Base-by-base conservation (phyloP, 2,797 vertebrate genomes). In the Lacerta viridis region DNA sequence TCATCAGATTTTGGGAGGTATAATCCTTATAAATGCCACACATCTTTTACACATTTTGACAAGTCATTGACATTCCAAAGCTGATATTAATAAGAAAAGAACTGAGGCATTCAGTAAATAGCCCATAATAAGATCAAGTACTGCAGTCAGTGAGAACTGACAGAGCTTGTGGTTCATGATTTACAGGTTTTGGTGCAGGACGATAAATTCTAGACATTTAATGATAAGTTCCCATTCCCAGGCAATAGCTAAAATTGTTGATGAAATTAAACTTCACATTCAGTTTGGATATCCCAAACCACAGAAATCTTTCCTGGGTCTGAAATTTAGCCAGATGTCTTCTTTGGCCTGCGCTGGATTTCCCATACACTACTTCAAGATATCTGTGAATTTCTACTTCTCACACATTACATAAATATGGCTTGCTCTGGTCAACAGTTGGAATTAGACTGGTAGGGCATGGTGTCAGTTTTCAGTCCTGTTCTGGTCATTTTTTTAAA, bases 241-340 rank as follows among this genome's bases (percentile, higher is more conserved):
- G 93, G 90, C 80, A 94, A 90, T 84, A 93, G 93, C 87, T 94
- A 90, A 93, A 93, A 95, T 93, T 93, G 89, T 94, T 92, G 92
- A 93, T 91, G 90, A 95, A 93, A 81, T 87, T 93, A 83, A 95
- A 95, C 88, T 92, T 93, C 95, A 93, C 79, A 93, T 94, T 93
- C 87, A 94, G 87, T 95, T 95, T 93, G 88, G 89, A 85, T 95
- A 96, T 95, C 91, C 82, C 83, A 94, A 93, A 94, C 88, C 75
- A 89, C 50, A 92, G 91, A 93, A 94, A 95, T 91, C 55, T 88
- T 93, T 91, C 89, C 95, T 95, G 86, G 87, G 91, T 80, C 79
- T 95, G 91, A 91, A 93, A 95, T 94, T 89, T 64, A 93, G 90
- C 82, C 92, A 96, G 88, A 95, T 94, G 90, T 93, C 90, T 91